Percentiles rank a stretch among this genome's conserved stretches.
phyloP scores from a whole-genome alignment of 2,797 vertebrate genomes.

The Rhinoraja longicauda region DNA sequence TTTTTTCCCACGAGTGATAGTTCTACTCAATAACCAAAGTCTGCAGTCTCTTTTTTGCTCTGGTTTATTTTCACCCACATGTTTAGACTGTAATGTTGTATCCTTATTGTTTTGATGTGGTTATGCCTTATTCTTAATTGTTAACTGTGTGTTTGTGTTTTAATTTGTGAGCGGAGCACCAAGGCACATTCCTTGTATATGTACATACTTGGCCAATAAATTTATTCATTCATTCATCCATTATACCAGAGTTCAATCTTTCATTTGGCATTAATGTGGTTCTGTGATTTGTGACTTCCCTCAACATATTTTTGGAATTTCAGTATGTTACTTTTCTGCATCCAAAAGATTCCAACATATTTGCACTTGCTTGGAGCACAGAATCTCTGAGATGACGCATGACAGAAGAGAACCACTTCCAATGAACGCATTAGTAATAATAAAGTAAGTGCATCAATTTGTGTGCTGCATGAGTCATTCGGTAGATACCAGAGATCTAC shows the following conservation, averaged over 20 bases:
- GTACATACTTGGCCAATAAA: too few relatives aligned
- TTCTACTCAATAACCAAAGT: too few relatives aligned
- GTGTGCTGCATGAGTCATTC: neutral
- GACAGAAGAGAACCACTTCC: neutral
- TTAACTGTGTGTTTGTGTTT: too few relatives aligned
- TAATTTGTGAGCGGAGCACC: too few relatives aligned
- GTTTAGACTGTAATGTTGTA: too few relatives aligned
- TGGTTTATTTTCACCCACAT: too few relatives aligned
- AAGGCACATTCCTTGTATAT: too few relatives aligned
- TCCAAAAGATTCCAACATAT: conserved; percentile 8
- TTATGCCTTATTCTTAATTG: too few relatives aligned
- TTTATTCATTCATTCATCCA: neutral
- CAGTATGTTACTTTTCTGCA: neutral
- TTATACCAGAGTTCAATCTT: neutral
- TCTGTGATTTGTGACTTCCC: neutral
- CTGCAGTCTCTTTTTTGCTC: too few relatives aligned
- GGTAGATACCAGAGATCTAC: neutral
- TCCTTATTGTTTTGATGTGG: too few relatives aligned
- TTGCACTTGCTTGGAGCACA: conserved; percentile 5
- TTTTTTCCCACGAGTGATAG: too few relatives aligned
- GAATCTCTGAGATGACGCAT: neutral
- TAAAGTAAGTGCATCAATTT: neutral
- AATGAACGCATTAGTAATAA: neutral
- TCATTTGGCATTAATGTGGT: neutral
- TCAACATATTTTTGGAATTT: conserved; percentile 2